Conservation (phyloP, 2,797 vertebrate species). For the Cheirogaleus major region DNA sequence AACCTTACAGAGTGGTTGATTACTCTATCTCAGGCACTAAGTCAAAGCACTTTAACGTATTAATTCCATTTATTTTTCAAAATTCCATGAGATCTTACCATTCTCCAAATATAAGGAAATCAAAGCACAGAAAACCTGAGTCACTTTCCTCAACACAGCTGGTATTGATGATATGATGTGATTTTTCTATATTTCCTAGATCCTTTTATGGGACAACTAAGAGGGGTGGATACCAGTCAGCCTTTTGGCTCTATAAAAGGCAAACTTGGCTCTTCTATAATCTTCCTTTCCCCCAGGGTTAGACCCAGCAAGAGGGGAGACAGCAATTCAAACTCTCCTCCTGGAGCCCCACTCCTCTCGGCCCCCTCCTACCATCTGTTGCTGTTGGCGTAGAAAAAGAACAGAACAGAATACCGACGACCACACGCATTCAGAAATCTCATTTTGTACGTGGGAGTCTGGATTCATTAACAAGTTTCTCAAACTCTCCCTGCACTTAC, state of each 20-base stretch:
- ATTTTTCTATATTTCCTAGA: background rate
- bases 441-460: constrained; percentile 63
- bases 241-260: background rate
- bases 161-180: background rate
- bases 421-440: constrained; percentile 68
- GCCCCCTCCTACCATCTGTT: constrained; percentile 64
- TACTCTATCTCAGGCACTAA: background rate
- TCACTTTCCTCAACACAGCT: background rate
- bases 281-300: background rate
- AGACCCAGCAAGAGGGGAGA: background rate
- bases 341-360: background rate
- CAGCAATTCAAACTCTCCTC: background rate
- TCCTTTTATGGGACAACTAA: background rate
- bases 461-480: constrained; percentile 69
- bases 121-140: background rate
- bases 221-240: background rate
- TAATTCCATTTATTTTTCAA: background rate
- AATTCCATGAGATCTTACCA: background rate
- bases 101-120: background rate
- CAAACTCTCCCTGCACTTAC: constrained; percentile 33
- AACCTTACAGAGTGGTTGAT: background rate
- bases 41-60: background rate
- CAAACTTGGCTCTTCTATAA: background rate
- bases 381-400: constrained; percentile 54
- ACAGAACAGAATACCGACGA: constrained; percentile 56